Conservation (phyloP, 2,113 vertebrate genomes). For the Acrocephalus arundinaceus region DNA sequence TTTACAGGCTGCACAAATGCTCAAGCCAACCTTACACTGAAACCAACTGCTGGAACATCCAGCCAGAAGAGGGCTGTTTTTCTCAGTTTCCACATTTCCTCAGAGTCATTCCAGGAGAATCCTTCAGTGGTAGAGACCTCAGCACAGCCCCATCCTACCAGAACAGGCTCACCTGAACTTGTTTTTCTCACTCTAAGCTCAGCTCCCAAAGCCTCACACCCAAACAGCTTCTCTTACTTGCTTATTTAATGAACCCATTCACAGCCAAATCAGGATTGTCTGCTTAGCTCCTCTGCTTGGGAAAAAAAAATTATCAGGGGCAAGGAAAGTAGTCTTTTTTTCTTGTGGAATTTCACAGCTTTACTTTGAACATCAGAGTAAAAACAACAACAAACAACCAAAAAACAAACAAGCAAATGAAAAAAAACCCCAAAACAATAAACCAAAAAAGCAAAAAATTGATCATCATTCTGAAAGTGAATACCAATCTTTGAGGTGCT, state of each 20-base stretch:
- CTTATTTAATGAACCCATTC: not conserved
- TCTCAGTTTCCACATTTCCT: not conserved
- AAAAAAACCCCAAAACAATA: too few relatives aligned
- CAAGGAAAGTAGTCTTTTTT: not conserved
- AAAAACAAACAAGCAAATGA: too few relatives aligned
- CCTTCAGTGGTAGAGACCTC: not conserved
- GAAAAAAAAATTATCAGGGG: too few relatives aligned
- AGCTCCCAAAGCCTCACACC: not conserved
- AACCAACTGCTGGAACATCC: not conserved
- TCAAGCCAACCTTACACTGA: not conserved
- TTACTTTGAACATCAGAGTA: not conserved
- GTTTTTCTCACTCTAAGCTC: not conserved
- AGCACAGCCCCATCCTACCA: fast-evolving
- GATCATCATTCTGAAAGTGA: not conserved
- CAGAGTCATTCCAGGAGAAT: not conserved
- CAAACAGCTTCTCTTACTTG: not conserved
- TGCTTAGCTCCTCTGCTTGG: not conserved
- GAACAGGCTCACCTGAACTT: not conserved
- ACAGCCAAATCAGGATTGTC: not conserved
- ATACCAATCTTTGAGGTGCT: not conserved
- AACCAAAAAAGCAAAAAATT: too few relatives aligned
- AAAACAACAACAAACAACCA: too few relatives aligned
- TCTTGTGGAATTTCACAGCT: not conserved
- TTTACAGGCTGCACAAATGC: not conserved
- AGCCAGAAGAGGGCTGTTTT: not conserved